Base-by-base conservation (phyloP, 2,113 vertebrate species). In the Nesoenas mayeri region DNA sequence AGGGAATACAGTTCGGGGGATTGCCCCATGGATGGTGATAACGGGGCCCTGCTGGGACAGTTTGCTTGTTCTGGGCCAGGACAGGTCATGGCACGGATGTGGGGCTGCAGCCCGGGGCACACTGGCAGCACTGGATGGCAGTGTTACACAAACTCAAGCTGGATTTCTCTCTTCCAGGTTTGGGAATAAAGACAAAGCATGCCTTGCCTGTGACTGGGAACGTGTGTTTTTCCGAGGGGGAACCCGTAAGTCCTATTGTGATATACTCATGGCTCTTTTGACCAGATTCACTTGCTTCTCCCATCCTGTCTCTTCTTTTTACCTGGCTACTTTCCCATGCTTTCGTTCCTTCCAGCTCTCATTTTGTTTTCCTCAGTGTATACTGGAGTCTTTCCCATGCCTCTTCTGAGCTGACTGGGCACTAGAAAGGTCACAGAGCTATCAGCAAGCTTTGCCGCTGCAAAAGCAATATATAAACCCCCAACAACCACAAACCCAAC, bases 61-160 rank as follows among this genome's bases (percentile, higher is more conserved):
- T 60, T 31, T 25, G 34, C 54, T 66, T 70, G 34, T 28, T 40
- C 50, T 87, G 11, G 5, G 21, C 19, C 70, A 40, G 64, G 51
- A 24, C 21, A 15, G 21, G 22, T 40, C 13, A 34, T 31, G 54
- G 14, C 0, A 1, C n/a, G 56, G 89, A 79, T 25, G 16, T n/a
- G 61, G 24, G 26, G 4, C 47, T 92, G 38, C 91, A 94, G 88
- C 74, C 32, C 61, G 48, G 84, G 88, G 19, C 25, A 57, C 21
- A 1, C 51, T 70, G 58, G 53, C 75, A 92, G 90, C 75, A 65
- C 77, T 91, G 85, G 90, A 80, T 91, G 93, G 88, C 83, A 84
- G 64, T 42, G 53, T 93, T 93, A 92, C 57, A 47, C 66, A 81
- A 65, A 32, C 84, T 83, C 83, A 86, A 10, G 34, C 48, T 65